Percentiles rank a stretch among this genome's conserved stretches.
Conservation (phyloP, 2,888 invertebrate species). For the Pterobdella sp. region DNA sequence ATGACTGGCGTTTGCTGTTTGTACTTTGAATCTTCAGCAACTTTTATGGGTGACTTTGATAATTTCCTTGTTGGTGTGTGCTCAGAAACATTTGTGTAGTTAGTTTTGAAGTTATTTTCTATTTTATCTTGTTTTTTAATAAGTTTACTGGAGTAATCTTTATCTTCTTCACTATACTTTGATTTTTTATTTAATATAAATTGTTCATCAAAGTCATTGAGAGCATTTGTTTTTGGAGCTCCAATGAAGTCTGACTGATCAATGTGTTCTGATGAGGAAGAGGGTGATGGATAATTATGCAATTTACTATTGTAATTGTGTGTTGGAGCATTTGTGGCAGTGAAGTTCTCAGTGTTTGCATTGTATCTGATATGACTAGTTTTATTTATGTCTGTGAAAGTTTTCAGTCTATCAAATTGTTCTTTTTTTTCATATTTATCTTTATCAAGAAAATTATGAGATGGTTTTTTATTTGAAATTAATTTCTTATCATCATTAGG, state of each 20-base stretch:
- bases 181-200: no score
- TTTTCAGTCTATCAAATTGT: neutral
- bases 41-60: neutral
- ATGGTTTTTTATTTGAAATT: neutral
- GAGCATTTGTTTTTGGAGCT: neutral
- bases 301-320: neutral
- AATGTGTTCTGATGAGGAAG: constrained; percentile 24
- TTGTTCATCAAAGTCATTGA: neutral
- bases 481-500: neutral
- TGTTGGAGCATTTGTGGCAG: neutral
- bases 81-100: no score
- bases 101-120: no score
- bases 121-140: no score
- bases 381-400: neutral
- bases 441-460: no score
- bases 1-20: neutral
- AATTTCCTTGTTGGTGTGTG: neutral
- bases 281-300: constrained; percentile 23
- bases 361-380: neutral
- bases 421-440: neutral
- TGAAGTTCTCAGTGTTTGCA: neutral
- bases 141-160: neutral
- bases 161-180: no score
- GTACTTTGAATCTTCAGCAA: no score
- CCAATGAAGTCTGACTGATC: constrained; percentile 7